Evolutionary conservation across 2,888 invertebrate genomes (phyloP).

Genomic region (Xestobium rufovillosum): DNA sequence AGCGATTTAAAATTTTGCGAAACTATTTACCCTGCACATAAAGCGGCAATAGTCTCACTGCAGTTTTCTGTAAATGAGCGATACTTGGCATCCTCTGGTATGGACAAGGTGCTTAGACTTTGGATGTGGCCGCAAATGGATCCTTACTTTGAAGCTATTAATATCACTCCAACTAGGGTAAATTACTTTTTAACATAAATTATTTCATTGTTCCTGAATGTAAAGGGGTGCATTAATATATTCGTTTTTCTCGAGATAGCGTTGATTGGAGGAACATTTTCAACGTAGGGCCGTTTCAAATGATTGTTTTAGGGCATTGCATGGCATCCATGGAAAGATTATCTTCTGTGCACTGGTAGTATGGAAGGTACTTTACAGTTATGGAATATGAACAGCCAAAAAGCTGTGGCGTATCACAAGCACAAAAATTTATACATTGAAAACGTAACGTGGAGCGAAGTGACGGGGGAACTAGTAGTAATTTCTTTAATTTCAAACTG

Average conservation of each 20-base stretch:
- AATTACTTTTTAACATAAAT: no score
- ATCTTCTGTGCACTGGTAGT: background rate
- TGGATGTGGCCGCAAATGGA: constrained; percentile 24
- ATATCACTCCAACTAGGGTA: no score
- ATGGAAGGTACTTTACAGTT: constrained; percentile 12
- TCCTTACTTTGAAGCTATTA: constrained; percentile 12
- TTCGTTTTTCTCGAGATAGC: no score
- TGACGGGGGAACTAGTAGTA: constrained; percentile 43
- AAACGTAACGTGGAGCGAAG: constrained; percentile 39
- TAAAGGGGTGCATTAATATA: no score
- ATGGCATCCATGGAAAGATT: constrained; percentile 45
- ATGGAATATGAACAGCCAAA: constrained; percentile 21
- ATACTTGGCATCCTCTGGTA: constrained; percentile 26
- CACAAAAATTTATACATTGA: constrained; percentile 33
- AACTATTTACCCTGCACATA: constrained; percentile 17
- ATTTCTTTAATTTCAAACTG: no score
- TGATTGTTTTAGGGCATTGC: constrained; percentile 34
- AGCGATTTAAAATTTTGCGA: constrained; percentile 4
- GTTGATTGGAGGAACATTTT: no score
- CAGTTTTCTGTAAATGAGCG: constrained; percentile 26
- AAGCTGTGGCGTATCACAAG: constrained; percentile 24
- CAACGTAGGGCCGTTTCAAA: no score
- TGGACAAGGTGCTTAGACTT: constrained; percentile 23
- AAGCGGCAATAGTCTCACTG: constrained; percentile 23
- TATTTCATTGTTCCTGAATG: no score